Conservation (phyloP, 2,888 invertebrate genomes). For the Melanargia galathea region DNA sequence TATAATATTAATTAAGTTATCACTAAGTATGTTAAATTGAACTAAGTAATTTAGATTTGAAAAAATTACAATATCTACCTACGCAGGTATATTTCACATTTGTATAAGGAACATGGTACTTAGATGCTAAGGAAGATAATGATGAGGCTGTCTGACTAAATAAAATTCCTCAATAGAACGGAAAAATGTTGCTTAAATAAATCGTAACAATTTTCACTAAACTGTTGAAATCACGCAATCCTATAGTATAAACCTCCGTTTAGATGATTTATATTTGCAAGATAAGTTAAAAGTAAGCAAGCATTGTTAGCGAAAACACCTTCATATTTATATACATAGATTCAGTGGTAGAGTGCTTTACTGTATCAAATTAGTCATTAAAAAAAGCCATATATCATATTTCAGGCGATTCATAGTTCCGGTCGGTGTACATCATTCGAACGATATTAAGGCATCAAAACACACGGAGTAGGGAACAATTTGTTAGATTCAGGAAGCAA, state of each 20-base stretch:
- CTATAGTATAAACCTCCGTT: neutral
- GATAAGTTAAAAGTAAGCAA: neutral
- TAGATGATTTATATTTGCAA: neutral
- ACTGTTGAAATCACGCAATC: constrained; percentile 9
- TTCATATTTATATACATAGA: constrained; percentile 2
- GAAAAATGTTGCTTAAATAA: neutral
- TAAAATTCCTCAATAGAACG: neutral
- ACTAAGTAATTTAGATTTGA: no score
- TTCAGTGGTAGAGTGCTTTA: neutral
- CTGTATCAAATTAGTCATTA: constrained; percentile 32
- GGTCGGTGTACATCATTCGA: constrained; percentile 69
- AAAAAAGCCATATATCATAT: constrained; percentile 42
- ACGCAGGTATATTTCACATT: no score
- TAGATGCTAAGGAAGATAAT: no score
- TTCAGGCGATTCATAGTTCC: constrained; percentile 61
- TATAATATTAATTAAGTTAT: no score
- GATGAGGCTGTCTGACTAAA: no score
- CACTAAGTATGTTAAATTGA: no score
- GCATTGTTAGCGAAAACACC: neutral
- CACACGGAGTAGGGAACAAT: constrained; percentile 61
- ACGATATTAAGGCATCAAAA: constrained; percentile 74
- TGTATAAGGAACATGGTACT: no score
- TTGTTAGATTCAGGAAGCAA: constrained; percentile 62
- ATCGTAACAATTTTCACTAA: constrained; percentile 1
- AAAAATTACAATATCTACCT: no score